phyloP scores from a whole-genome alignment of 1,140 invertebrate genomes.

The Neuroterus valhalla region DNA sequence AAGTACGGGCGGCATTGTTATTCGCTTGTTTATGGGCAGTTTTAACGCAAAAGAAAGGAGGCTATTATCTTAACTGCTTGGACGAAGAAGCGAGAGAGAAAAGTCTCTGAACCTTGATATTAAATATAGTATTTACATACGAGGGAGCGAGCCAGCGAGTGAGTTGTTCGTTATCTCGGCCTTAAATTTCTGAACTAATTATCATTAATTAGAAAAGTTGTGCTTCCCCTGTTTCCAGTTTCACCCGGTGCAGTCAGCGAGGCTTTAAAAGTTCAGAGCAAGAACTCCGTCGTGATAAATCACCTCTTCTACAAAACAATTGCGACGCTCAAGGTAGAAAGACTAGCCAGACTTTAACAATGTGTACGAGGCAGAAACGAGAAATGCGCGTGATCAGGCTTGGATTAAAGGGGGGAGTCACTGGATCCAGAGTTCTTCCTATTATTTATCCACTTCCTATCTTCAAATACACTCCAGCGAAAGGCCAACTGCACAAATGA shows the following conservation, averaged over 20 bases:
- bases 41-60: slow-evolving; percentile 27
- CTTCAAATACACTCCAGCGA: neutral
- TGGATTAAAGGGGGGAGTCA: neutral
- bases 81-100: slow-evolving; percentile 30
- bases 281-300: slow-evolving; percentile 61
- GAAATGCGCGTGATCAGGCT: slow-evolving; percentile 16
- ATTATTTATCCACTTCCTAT: slow-evolving; percentile 5
- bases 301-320: slow-evolving; percentile 57
- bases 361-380: slow-evolving; percentile 11
- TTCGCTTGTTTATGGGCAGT: slow-evolving; percentile 23
- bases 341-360: slow-evolving; percentile 27
- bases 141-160: slow-evolving; percentile 37
- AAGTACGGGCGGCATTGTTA: slow-evolving; percentile 26
- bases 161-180: slow-evolving; percentile 67
- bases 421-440: slow-evolving; percentile 8
- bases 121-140: slow-evolving; percentile 54
- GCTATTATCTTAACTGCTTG: slow-evolving; percentile 41
- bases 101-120: slow-evolving; percentile 39
- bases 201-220: slow-evolving; percentile 74
- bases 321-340: slow-evolving; percentile 32
- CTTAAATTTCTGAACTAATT: slow-evolving; percentile 70
- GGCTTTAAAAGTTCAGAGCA: slow-evolving; percentile 58
- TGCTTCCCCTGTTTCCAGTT: slow-evolving; percentile 40
- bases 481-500: neutral
- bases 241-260: slow-evolving; percentile 38